phyloP scores from a whole-genome alignment of 2,888 invertebrate species.

The Callinectes sapidus region DNA sequence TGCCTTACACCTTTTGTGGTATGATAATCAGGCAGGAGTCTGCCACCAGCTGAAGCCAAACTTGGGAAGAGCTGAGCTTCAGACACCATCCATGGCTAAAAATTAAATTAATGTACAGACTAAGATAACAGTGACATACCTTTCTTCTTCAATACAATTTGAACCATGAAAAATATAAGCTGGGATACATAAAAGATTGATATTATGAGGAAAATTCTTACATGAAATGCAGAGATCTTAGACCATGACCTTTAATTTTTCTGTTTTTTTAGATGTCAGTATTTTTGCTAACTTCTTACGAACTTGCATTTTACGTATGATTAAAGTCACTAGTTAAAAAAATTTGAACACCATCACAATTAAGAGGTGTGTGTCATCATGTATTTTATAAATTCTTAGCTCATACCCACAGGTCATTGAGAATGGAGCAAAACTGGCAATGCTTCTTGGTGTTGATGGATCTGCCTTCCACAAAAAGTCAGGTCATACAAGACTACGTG shows the following conservation, averaged over 20 bases:
- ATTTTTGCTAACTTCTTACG: too few species aligned
- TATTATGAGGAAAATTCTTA: too few species aligned
- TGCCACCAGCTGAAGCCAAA: not conserved
- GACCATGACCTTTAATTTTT: too few species aligned
- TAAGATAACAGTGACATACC: not conserved
- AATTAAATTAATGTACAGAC: not conserved
- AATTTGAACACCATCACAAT: not conserved
- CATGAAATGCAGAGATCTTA: too few species aligned
- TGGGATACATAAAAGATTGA: too few species aligned
- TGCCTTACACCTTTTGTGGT: not conserved
- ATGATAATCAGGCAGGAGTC: not conserved
- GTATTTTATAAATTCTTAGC: not conserved
- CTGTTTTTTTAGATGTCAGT: too few species aligned
- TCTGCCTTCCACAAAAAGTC: conserved; percentile 53
- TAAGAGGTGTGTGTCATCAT: not conserved
- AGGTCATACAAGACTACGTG: conserved; percentile 51
- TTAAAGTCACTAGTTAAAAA: not conserved
- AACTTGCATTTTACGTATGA: not conserved
- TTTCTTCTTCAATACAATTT: too few species aligned
- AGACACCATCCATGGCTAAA: not conserved
- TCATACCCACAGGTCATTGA: conserved; percentile 47
- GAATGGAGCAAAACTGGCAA: conserved; percentile 57
- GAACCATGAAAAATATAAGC: not conserved
- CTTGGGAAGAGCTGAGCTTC: too few species aligned
- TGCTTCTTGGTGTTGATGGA: conserved; percentile 59